Evolutionary conservation across 2,888 invertebrate genomes (phyloP).

Genomic region (Orthosia gothica): DNA sequence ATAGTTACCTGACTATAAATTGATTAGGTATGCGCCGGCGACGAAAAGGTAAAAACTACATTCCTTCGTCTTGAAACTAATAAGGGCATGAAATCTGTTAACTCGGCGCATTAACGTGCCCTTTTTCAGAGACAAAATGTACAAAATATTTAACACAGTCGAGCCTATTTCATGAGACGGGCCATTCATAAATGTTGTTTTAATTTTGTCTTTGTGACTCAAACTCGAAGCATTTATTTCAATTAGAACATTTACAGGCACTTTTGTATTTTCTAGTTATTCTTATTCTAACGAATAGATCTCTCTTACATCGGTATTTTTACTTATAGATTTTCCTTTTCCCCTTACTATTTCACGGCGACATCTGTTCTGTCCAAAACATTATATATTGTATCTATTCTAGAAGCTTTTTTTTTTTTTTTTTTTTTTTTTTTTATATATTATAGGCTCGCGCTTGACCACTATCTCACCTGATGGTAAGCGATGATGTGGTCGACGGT

Average conservation of each 20-base stretch:
- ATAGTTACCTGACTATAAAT: slow-evolving; percentile 57
- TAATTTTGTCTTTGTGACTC: slow-evolving; percentile 25
- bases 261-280: not conserved
- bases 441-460: no score
- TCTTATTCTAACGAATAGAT: not conserved
- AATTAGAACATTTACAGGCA: not conserved
- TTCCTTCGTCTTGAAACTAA: slow-evolving; percentile 66
- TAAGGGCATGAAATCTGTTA: slow-evolving; percentile 73
- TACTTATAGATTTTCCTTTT: not conserved
- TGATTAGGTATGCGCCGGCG: slow-evolving; percentile 62
- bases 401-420: not conserved
- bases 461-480: no score
- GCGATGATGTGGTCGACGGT: no score
- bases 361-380: not conserved
- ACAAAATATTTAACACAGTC: slow-evolving; percentile 52
- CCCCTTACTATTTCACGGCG: not conserved
- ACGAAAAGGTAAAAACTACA: slow-evolving; percentile 64
- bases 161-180: slow-evolving; percentile 34
- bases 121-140: slow-evolving; percentile 67
- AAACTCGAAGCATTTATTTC: not conserved
- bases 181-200: slow-evolving; percentile 32
- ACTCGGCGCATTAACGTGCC: slow-evolving; percentile 75
- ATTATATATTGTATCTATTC: not conserved
- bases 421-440: not conserved
- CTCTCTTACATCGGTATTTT: not conserved